Evolutionary conservation across 1,140 invertebrate genomes (phyloP).

Genomic region (Pseudomyrmex dendroicus): DNA sequence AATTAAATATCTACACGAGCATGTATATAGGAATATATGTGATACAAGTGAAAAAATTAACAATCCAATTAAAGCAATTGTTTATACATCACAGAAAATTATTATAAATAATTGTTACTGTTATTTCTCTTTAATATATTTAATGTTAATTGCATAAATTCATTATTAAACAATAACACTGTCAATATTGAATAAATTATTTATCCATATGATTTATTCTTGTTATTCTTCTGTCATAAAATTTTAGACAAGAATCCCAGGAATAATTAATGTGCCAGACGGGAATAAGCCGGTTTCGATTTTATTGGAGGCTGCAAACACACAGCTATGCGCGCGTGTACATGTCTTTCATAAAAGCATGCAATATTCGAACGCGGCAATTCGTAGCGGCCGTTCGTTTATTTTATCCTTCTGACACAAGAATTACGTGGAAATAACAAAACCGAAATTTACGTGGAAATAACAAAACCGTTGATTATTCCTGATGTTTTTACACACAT

Average conservation of each 20-base stretch:
- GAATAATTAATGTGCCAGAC: background rate
- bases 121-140: background rate
- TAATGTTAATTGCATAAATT: background rate
- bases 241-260: background rate
- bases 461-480: no score
- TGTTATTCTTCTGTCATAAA: background rate
- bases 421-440: no score
- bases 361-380: slow-evolving; percentile 18
- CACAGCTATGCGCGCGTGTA: background rate
- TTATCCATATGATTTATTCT: background rate
- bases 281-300: background rate
- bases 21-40: no score
- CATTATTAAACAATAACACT: background rate
- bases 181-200: background rate
- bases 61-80: no score
- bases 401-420: background rate
- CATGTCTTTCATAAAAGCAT: slow-evolving; percentile 21
- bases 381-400: slow-evolving; percentile 44
- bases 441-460: no score
- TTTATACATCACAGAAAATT: no score
- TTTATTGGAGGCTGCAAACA: slow-evolving; percentile 1
- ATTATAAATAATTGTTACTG: no score
- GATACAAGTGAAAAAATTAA: no score
- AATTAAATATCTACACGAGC: no score
- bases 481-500: no score